Evolutionary conservation across 30 jellyfish, hydroid and myxozoan species (phyloP), one percentile per base, ranked within the genome.

Genomic region (Aurelia aurita complex sp. Pacific): DNA sequence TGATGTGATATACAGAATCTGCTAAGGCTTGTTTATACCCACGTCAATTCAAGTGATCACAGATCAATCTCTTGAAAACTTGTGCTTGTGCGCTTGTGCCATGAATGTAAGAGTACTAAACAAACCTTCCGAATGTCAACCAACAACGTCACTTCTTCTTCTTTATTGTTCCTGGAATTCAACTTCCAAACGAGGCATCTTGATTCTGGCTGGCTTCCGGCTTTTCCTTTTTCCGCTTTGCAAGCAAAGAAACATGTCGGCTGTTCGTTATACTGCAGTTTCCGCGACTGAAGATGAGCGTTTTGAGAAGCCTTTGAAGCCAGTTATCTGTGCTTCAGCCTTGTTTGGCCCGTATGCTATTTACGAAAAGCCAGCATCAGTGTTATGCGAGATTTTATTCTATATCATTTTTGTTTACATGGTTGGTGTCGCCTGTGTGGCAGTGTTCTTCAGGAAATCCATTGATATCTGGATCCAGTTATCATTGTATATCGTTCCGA

Each of bases 401-500:
- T 43, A 43, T 69, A 34, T 81, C 34, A 14, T 74, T 64, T 54
- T 80, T 18, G 92, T 77, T 12, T 89, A 64, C 68, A 72, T 73
- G 79, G 64, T 82, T 38, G 97, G 91, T 23, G 90, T 90, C 4
- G 94, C 94, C 0, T 63, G 76, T 12, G 69, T 85, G n/a, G 94
- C 77, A n/a, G 94, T 85, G 43, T 85, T 85, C 81, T 38, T 74
- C 46, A 67, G 94, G 59, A 85, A 67, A 69, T 23, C 78, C 59
- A 79, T 90, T 10, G 96, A 77, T 55, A 67, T 79, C 14, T 90
- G 97, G 97, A 77, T 85, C 12, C 97, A 90, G 81, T 74, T 90
- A 34, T 79, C 96, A 16, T 50, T 90, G 72, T 90, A 90, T 55
- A 77, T 90, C 61, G 81, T 90, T 35, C 97, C 97, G 18, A 66